phyloP scores from a whole-genome alignment of 2,113 vertebrate species.

The Corythoichthys haematopterus region DNA sequence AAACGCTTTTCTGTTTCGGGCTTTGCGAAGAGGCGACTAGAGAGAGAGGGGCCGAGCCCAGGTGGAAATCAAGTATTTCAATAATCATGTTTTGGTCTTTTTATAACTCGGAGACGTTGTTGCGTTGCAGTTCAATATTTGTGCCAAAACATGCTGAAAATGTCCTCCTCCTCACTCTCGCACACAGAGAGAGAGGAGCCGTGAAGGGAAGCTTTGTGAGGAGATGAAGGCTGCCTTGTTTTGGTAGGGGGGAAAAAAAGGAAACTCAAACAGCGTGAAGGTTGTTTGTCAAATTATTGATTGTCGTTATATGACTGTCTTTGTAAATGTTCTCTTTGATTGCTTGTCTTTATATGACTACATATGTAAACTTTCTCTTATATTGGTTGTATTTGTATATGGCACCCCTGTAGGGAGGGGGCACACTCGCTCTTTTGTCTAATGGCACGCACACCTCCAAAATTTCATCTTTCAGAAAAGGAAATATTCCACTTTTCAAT shows the following conservation, averaged over 20 bases:
- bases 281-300: neutral
- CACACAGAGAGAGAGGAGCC: conserved; percentile 9
- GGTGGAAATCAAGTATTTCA: neutral
- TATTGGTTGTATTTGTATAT: too few relatives aligned
- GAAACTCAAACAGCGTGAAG: conserved; percentile 9
- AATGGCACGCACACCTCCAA: neutral
- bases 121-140: neutral
- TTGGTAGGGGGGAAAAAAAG: neutral
- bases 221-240: conserved; percentile 32
- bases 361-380: too few relatives aligned
- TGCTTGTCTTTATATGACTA: too few relatives aligned
- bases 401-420: too few relatives aligned
- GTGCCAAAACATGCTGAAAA: conserved; percentile 3
- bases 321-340: too few relatives aligned
- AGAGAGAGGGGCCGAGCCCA: neutral
- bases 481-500: neutral
- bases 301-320: too few relatives aligned
- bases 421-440: conserved; percentile 5
- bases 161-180: conserved; percentile 3
- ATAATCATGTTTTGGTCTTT: neutral
- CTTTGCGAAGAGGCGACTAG: neutral
- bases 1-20: too few relatives aligned
- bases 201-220: conserved; percentile 54
- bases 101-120: neutral
- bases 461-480: neutral